Evolutionary conservation across 2,888 invertebrate species (phyloP).

Genomic region (Leucophenga montana): DNA sequence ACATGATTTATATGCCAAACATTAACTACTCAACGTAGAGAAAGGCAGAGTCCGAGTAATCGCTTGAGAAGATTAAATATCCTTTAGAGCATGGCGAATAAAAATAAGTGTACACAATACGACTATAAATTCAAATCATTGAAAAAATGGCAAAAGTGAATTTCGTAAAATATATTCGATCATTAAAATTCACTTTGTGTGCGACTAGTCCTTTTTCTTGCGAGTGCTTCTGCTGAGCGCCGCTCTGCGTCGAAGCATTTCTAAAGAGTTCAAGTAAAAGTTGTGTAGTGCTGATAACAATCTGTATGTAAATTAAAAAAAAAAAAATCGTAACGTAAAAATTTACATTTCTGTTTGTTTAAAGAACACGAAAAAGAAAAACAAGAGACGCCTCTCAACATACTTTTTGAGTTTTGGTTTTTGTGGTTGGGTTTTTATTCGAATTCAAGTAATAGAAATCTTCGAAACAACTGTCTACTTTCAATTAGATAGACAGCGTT

Average conservation of each 20-base stretch:
- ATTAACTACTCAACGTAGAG: constrained; percentile 2
- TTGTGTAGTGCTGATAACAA: constrained; percentile 5
- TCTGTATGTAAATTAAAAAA: constrained; percentile 15
- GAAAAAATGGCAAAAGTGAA: constrained; percentile 2
- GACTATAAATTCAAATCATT: constrained; percentile 12
- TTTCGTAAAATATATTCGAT: not conserved
- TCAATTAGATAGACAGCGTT: constrained; percentile 1
- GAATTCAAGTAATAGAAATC: not conserved
- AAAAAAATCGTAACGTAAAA: not conserved
- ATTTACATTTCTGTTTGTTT: not conserved
- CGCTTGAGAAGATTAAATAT: constrained; percentile 14
- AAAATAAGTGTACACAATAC: not conserved
- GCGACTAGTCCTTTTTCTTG: not conserved
- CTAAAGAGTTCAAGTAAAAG: not conserved
- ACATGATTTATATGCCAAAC: constrained; percentile 26
- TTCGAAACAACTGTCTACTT: constrained; percentile 16
- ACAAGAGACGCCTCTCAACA: not conserved
- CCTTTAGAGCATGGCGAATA: not conserved
- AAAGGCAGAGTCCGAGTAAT: not conserved
- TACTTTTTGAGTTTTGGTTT: not conserved
- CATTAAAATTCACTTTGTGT: not conserved
- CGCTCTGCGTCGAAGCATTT: too few relatives aligned
- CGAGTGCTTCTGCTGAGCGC: too few relatives aligned
- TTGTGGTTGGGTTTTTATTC: not conserved
- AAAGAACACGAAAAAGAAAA: not conserved